phyloP scores from a whole-genome alignment of 2,113 vertebrate species.

The Noctilio leporinus region DNA sequence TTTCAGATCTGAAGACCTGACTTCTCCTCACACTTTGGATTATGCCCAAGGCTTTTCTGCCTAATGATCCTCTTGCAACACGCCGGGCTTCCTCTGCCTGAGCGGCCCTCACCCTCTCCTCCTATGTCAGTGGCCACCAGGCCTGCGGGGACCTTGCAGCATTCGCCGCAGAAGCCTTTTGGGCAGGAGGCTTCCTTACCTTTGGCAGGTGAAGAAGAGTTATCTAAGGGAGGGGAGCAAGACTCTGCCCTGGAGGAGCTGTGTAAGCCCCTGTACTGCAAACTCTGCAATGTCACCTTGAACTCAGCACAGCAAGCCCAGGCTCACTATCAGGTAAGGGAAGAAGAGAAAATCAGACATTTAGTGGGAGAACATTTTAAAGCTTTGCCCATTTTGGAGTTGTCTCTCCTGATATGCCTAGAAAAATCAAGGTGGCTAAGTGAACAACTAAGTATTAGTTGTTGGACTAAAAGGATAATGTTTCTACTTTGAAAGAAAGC shows the following conservation, averaged over 20 bases:
- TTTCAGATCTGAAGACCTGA: constrained; percentile 79
- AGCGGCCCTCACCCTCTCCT: constrained; percentile 67
- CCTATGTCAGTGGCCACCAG: constrained; percentile 84
- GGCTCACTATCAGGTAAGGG: constrained; percentile 96
- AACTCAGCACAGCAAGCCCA: constrained; percentile 98
- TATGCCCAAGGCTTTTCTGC: constrained; percentile 82
- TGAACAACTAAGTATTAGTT: not conserved
- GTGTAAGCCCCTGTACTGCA: constrained; percentile 98
- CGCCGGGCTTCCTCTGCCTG: constrained; percentile 77
- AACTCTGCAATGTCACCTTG: constrained; percentile 97
- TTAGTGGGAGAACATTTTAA: not conserved
- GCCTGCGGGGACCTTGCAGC: constrained; percentile 78
- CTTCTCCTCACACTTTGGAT: constrained; percentile 76
- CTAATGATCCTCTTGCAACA: constrained; percentile 90
- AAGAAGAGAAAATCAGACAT: not conserved
- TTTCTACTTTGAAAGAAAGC: constrained; percentile 7
- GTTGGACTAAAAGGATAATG: not conserved
- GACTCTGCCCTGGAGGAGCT: constrained; percentile 93
- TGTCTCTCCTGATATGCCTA: not conserved
- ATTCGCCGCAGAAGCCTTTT: constrained; percentile 77
- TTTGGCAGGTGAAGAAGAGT: constrained; percentile 86
- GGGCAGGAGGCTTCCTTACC: constrained; percentile 81
- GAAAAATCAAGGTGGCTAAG: not conserved
- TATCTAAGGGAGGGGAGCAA: constrained; percentile 82
- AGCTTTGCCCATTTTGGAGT: not conserved